These are phyloP conservation scores for Reticulitermes lucifugus DNA, from an alignment of 2,888 invertebrate species.

Conservation along the genomic window DNA sequence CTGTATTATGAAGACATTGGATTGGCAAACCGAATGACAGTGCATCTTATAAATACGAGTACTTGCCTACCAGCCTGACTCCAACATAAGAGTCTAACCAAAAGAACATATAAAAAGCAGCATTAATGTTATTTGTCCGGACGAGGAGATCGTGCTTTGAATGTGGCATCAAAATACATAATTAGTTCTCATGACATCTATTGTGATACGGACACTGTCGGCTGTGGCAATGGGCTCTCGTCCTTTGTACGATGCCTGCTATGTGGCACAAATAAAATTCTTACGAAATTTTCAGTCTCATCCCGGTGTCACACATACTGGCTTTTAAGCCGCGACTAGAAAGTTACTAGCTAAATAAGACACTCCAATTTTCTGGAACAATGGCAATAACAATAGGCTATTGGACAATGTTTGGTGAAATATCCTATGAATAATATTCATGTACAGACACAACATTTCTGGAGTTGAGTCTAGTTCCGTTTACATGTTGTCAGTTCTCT, in stretches of 20 bases:
- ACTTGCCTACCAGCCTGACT: background rate
- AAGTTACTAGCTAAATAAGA: too few relatives aligned
- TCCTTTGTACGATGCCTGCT: background rate
- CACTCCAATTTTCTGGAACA: too few relatives aligned
- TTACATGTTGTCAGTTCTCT: too few relatives aligned
- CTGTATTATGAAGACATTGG: conserved; percentile 34
- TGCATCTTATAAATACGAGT: conserved; percentile 29
- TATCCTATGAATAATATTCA: too few relatives aligned
- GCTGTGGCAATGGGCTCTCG: background rate
- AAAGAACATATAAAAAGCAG: background rate
- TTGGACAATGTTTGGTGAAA: too few relatives aligned
- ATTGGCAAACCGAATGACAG: conserved; percentile 37
- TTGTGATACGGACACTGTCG: conserved; percentile 23
- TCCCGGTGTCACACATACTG: background rate
- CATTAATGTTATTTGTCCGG: conserved; percentile 33
- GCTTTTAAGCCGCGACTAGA: too few relatives aligned
- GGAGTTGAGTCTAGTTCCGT: too few relatives aligned
- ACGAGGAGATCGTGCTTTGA: conserved; percentile 22
- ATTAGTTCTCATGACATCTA: conserved; percentile 34
- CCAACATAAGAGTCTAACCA: background rate
- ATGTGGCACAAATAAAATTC: background rate
- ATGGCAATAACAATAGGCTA: too few relatives aligned
- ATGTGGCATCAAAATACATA: conserved; percentile 25
- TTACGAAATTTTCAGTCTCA: background rate
- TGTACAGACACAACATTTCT: too few relatives aligned